These are phyloP conservation scores for rat (Rattus norvegicus) DNA, from an alignment of 2,113 vertebrate species.

Conservation along the genomic window GRCr8 NC_086020.1:20482001-20482500, in stretches of 20 bases:
- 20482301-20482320: background rate
- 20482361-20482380: background rate
- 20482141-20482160: background rate
- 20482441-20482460: background rate
- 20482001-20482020: background rate
- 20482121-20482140: background rate
- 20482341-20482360: background rate
- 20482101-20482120: background rate
- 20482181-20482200: background rate
- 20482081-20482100: background rate
- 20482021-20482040: background rate
- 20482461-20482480: background rate
- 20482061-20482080: background rate
- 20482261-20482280: background rate
- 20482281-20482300: background rate
- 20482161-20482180: background rate
- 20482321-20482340: background rate
- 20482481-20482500: background rate
- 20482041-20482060: background rate
- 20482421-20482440: background rate
- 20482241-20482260: background rate
- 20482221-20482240: background rate
- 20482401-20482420: background rate
- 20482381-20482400: background rate
- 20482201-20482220: background rate